phyloP scores from a whole-genome alignment of 2,113 vertebrate genomes.

The Haplotaxodon microlepis region DNA sequence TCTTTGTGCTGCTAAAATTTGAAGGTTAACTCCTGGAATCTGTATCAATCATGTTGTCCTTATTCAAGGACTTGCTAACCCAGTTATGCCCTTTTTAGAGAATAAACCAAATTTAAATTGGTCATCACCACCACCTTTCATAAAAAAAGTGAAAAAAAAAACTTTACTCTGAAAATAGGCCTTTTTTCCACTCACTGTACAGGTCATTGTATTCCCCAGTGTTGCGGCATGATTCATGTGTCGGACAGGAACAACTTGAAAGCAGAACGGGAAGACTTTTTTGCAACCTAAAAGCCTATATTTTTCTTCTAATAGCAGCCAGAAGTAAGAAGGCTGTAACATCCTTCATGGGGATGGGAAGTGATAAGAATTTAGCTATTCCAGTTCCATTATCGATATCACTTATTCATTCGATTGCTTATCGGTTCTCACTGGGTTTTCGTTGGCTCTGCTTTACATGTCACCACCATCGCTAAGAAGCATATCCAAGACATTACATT shows the following conservation, averaged over 20 bases:
- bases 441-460: neutral
- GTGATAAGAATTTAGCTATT: neutral
- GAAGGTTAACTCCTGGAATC: slow-evolving; percentile 21
- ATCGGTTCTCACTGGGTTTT: neutral
- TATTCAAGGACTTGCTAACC: slow-evolving; percentile 22
- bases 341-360: neutral
- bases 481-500: neutral
- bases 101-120: neutral
- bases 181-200: neutral
- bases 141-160: neutral
- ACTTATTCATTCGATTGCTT: neutral
- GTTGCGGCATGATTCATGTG: slow-evolving; percentile 21
- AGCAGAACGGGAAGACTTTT: neutral
- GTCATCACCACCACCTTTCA: neutral
- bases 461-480: neutral
- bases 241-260: slow-evolving; percentile 1
- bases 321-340: neutral
- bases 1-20: slow-evolving; percentile 3
- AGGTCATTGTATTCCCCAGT: slow-evolving; percentile 12
- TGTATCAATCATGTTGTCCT: slow-evolving; percentile 40
- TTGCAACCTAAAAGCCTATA: neutral
- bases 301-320: neutral
- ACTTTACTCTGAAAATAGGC: slow-evolving; percentile 1
- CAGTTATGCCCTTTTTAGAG: neutral
- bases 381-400: neutral